Conservation (phyloP, 2,797 vertebrate species). For the Crenuchus spilurus region DNA sequence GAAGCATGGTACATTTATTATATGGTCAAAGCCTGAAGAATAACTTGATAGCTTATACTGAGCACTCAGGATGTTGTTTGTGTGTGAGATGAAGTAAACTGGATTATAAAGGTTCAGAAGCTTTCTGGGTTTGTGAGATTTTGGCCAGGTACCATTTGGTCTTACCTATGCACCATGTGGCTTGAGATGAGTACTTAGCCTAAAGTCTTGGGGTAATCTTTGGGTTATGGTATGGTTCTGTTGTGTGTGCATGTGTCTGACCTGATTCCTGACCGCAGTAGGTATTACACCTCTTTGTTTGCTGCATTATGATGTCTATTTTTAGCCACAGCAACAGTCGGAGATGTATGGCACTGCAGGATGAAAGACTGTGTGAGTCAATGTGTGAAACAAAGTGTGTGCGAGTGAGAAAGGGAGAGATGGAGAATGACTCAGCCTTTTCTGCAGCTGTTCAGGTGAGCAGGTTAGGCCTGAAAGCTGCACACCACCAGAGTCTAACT, state of each 20-base stretch:
- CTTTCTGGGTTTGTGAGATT: neutral
- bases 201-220: neutral
- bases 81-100: too few species aligned
- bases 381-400: neutral
- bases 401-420: neutral
- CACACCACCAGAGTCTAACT: too few species aligned
- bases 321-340: neutral
- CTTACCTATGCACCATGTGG: neutral
- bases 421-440: slow-evolving; percentile 23
- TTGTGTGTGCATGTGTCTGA: neutral
- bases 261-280: neutral
- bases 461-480: neutral
- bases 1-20: too few species aligned
- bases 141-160: neutral
- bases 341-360: slow-evolving; percentile 1
- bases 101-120: too few species aligned
- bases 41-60: too few species aligned
- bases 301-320: neutral
- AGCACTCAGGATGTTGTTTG: too few species aligned
- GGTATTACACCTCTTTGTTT: neutral
- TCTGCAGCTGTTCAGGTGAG: neutral
- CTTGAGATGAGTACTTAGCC: neutral
- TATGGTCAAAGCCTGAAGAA: too few species aligned
- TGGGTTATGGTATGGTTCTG: too few species aligned
- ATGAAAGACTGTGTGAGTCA: neutral